Evolutionary conservation across 2,797 vertebrate genomes (phyloP).

Genomic region (Spea hammondii): DNA sequence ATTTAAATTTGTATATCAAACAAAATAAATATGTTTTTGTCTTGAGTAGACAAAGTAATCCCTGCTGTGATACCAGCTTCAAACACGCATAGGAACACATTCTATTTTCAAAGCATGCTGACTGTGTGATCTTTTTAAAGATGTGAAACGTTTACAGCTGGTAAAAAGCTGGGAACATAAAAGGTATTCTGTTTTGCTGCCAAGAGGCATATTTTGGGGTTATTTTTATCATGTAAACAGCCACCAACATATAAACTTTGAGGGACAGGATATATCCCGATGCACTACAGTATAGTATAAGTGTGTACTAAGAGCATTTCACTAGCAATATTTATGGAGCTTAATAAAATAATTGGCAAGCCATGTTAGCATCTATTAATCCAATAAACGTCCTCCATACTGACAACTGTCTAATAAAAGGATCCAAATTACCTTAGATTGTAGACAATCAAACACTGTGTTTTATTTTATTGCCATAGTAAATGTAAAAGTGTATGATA

Average conservation of each 20-base stretch:
- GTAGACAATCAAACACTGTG: not conserved
- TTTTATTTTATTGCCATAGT: conserved; percentile 6
- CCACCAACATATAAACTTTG: not conserved
- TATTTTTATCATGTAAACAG: conserved; percentile 42
- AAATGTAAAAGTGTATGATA: not conserved
- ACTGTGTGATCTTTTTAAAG: conserved; percentile 16
- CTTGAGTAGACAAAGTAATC: conserved; percentile 6
- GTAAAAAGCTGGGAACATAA: conserved; percentile 24
- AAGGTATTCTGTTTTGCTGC: conserved; percentile 20
- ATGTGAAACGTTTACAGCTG: conserved; percentile 26
- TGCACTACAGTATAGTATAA: no score
- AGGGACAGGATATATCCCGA: no score
- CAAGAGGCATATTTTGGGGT: conserved; percentile 21
- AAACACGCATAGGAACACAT: not conserved
- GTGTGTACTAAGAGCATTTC: no score
- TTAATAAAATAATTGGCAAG: no score
- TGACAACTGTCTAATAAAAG: no score
- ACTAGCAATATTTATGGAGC: no score
- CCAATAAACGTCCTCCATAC: no score
- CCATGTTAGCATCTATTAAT: no score
- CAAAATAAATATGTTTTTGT: not conserved
- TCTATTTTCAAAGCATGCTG: conserved; percentile 24
- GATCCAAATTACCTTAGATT: no score
- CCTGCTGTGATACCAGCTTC: not conserved
- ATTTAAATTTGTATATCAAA: no score